Percentiles rank a stretch among this genome's conserved stretches.
phyloP scores from a whole-genome alignment of 2,797 vertebrate species.

The Carcharodon carcharias region DNA sequence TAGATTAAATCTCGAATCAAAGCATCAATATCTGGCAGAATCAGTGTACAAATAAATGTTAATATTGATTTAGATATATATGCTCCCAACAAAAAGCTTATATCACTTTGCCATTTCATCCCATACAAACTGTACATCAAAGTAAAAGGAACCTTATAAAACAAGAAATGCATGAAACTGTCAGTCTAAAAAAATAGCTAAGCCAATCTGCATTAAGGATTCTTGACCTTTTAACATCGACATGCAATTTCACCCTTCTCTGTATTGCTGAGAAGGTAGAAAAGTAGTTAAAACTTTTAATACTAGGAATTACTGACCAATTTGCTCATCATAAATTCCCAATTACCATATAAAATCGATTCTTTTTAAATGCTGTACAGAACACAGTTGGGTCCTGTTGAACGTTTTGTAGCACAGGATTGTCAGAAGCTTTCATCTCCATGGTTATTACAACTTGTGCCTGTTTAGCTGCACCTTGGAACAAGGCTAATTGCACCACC shows the following conservation, averaged over 20 bases:
- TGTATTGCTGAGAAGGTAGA: background rate
- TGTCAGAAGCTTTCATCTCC: constrained; percentile 97
- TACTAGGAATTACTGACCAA: background rate
- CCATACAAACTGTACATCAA: background rate
- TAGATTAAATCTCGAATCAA: background rate
- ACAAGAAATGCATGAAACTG: background rate
- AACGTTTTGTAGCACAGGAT: constrained; percentile 79
- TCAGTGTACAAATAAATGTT: background rate
- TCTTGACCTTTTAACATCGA: background rate
- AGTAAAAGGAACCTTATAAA: background rate
- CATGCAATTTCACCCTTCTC: background rate
- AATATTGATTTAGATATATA: background rate
- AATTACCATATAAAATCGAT: constrained; percentile 91
- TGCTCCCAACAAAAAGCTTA: background rate
- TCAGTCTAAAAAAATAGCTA: background rate
- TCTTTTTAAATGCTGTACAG: constrained; percentile 96
- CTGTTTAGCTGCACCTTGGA: constrained; percentile 84
- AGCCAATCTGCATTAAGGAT: background rate
- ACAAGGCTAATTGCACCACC: constrained; percentile 81
- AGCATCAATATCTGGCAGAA: background rate
- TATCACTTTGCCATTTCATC: background rate
- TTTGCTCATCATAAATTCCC: background rate
- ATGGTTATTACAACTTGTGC: constrained; percentile 78
- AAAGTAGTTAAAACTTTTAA: background rate
- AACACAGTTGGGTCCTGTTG: constrained; percentile 86